phyloP scores from a whole-genome alignment of 2,888 invertebrate genomes.

The Melangyna quadrimaculata region DNA sequence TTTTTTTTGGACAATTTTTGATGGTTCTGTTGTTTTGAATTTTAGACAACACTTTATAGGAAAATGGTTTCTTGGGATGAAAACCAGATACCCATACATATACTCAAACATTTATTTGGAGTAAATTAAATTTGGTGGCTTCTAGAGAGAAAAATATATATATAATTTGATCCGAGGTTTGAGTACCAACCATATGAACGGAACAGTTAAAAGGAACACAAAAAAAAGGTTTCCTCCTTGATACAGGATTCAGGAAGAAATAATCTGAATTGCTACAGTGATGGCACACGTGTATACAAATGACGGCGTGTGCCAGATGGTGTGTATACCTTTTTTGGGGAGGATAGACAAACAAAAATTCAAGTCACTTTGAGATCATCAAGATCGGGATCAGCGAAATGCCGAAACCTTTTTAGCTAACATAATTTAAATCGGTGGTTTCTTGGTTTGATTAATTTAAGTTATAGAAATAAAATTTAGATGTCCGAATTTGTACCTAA shows the following conservation, averaged over 20 bases:
- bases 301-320: constrained; percentile 72
- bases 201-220: constrained; percentile 45
- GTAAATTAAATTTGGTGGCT: constrained; percentile 48
- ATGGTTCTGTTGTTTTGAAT: constrained; percentile 13
- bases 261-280: constrained; percentile 66
- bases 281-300: constrained; percentile 73
- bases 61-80: neutral
- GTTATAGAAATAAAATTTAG: neutral
- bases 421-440: neutral
- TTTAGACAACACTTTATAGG: constrained; percentile 34
- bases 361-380: constrained; percentile 40
- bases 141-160: constrained; percentile 18
- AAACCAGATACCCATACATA: constrained; percentile 17
- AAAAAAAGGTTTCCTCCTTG: constrained; percentile 53
- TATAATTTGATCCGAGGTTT: neutral
- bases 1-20: constrained; percentile 44
- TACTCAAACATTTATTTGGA: constrained; percentile 19
- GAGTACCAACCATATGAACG: constrained; percentile 31
- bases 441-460: constrained; percentile 1
- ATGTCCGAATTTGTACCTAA: too few relatives aligned
- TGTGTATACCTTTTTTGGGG: constrained; percentile 49
- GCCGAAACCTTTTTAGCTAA: neutral
- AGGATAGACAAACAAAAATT: constrained; percentile 10
- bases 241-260: constrained; percentile 42
- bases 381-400: constrained; percentile 29